Evolutionary conservation across 37 sponge, comb jelly and placozoan genomes (phyloP).

Genomic region (Theonella swinhoei): DNA sequence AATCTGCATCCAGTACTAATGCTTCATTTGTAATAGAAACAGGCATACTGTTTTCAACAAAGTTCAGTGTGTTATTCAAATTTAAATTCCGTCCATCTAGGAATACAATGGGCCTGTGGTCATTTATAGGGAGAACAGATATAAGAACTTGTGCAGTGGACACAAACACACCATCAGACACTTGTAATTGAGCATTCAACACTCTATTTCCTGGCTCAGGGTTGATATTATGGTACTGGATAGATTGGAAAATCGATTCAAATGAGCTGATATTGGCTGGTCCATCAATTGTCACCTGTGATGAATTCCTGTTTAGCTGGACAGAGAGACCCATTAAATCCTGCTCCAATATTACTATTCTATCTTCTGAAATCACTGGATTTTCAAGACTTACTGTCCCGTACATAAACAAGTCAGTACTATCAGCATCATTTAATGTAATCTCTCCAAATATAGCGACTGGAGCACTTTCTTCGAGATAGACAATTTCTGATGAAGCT

Average conservation of each 20-base stretch:
- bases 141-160: neutral
- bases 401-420: conserved; percentile 4
- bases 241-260: neutral
- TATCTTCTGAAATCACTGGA: conserved; percentile 9
- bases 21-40: conserved; percentile 10
- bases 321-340: conserved; percentile 7
- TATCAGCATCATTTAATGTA: conserved; percentile 46
- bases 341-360: neutral
- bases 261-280: neutral
- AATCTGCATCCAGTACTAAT: conserved; percentile 32
- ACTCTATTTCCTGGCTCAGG: conserved; percentile 15
- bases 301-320: neutral
- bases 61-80: conserved; percentile 7
- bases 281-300: conserved; percentile 13
- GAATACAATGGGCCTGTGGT: conserved; percentile 16
- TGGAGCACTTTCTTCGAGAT: conserved; percentile 45
- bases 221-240: conserved; percentile 40
- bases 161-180: conserved; percentile 46
- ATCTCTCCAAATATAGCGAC: conserved; percentile 25
- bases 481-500: neutral
- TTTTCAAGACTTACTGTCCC: conserved; percentile 26
- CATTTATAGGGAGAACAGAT: conserved; percentile 11
- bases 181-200: conserved; percentile 5
- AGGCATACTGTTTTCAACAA: conserved; percentile 24
- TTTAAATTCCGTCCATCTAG: neutral